Evolutionary conservation across 2,888 invertebrate species (phyloP), one percentile per base, ranked within the genome.

Genomic region (Ochropleura leucogaster): DNA sequence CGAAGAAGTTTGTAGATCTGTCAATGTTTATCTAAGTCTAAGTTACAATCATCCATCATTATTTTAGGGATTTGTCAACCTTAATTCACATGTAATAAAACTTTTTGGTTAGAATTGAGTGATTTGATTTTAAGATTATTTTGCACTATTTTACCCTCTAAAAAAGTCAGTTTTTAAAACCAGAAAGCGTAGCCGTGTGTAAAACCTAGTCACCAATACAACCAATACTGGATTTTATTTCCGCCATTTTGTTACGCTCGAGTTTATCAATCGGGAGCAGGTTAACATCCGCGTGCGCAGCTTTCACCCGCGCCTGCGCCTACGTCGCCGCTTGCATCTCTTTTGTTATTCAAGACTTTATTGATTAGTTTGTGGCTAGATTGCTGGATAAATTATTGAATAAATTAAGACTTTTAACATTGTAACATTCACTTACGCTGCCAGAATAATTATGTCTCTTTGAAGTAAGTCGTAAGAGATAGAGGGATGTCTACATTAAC

Each of bases 191-290:
- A 18, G 20, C 10, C 66, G 51, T 51, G 4, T 10, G 60, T 64
- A 47, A 66, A 68, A 49, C 60, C 20, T 72, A 78, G 72, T 76
- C 59, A 71, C 30, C 63, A n/a, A 72, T 85, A 76, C 51, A 77
- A 64, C 72, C 74, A 82, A 81, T 86, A 77, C 71, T 79, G 82
- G 79, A 77, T 76, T 82, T 68, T 71, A 87, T 90, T 92, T 90
- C 91, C 90, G 91, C 82, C 85, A 87, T 85, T 78, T 83, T 82
- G 85, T 83, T 85, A 86, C 89, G 87, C 85, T 77, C 74, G 84
- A 86, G 87, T 89, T 89, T 89, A 92, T 92, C 88, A 88, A 90
- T 90, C 91, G 89, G 87, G 88, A 87, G 83, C 86, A 87, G 87
- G 89, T 87, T 88, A 84, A 82, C 89, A 91, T 93, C 93, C 92